These are phyloP conservation scores for Eucidaris tribuloides DNA, from an alignment of 35 echinoderm and acorn worm species.

Conservation along the genomic window DNA sequence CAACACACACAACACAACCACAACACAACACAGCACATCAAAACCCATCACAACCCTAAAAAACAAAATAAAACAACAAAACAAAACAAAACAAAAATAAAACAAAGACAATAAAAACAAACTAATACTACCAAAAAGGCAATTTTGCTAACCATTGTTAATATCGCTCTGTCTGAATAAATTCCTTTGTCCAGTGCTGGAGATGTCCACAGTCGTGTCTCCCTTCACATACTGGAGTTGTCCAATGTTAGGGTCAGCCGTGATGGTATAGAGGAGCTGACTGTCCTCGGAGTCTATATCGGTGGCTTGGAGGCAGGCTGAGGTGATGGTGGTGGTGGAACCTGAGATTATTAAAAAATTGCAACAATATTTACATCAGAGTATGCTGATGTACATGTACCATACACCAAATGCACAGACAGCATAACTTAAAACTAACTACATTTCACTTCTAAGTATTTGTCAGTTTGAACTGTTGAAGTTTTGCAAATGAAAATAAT, in stretches of 20 bases:
- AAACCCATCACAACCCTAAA: no score
- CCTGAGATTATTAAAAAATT: conserved; percentile 41
- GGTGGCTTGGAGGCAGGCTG: conserved; percentile 32
- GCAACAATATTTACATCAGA: no score
- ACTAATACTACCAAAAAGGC: no score
- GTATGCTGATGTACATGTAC: no score
- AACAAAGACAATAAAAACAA: no score
- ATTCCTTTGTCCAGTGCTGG: conserved; percentile 23
- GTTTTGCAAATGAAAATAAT: no score
- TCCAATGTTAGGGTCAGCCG: conserved; percentile 69
- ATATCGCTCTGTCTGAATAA: conserved; percentile 87
- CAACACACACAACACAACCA: no score
- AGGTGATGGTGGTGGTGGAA: conserved; percentile 67
- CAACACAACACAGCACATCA: no score
- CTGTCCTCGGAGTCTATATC: conserved; percentile 85
- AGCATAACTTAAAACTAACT: no score
- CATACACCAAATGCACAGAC: no score
- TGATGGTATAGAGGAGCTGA: conserved; percentile 64
- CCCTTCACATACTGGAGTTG: conserved; percentile 44
- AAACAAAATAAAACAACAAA: no score
- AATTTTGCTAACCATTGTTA: conserved; percentile 83
- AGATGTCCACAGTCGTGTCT: conserved; percentile 14
- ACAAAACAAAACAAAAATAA: no score
- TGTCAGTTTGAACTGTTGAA: neutral
- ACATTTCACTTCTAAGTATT: neutral